Base-by-base conservation (phyloP, 2,113 vertebrate species). In the Ornithorhynchus anatinus region DNA sequence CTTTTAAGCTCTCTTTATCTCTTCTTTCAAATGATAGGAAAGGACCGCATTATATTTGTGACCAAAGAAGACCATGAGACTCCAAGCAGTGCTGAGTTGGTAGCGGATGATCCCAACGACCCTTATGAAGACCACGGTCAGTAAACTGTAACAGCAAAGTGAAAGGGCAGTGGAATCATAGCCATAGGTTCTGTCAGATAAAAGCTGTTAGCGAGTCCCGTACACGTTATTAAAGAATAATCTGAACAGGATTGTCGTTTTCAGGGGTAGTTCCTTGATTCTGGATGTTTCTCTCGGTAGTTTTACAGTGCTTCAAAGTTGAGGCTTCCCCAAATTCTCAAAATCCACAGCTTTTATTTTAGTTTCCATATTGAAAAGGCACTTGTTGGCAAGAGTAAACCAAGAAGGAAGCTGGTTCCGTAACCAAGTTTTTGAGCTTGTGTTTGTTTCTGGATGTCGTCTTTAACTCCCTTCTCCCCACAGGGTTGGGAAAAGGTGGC, bases 81-180 rank as follows among this genome's bases (percentile, higher is more conserved):
- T 0, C 98, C 98, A 1, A 99, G 98, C 91, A 98, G 85, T 2
- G 98, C 98, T 8, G 97, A 99, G 85, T 89, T 99, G 77, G 92
- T 99, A 37, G 96, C 96, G 10, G 98, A 99, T 64, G 98, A 99
- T 78, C 98, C 98, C 3, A 91, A 95, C 7, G 98, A 99, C 52
- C 98, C 98, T 0, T 99, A 99, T 0, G 98, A 99, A 79, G 98
- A 98, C 62, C 97, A 86, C 17, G 95, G 93, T 94, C 35, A 89
- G 92, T 84, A 77, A 11, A 17, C 0, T 58, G 22, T 37, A 38
- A 42, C 10, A 20, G 4, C 44, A 2, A 10, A 44, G 19, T 19
- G 19, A 23, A 6, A 47, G 29, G 13, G 13, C 45, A 22, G 35
- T 14, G 14, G 37, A 19, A 51, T 31, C 19, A 32, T 32, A 51